Evolutionary conservation across 2,888 invertebrate species (phyloP).

Genomic region (Cataglyphis altisquamis): DNA sequence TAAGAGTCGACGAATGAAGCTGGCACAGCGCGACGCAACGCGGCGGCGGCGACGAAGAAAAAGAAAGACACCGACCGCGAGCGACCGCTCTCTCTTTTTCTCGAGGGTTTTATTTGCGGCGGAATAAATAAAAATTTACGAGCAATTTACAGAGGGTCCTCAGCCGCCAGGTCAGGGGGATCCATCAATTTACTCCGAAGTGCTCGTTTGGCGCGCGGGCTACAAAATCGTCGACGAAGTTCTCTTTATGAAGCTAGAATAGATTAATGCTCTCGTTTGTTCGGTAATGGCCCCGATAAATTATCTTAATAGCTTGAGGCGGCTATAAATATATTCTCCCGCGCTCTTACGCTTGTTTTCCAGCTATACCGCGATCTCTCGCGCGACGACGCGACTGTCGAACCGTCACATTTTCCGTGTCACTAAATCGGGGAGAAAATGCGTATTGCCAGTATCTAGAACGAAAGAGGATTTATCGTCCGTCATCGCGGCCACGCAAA

Average conservation of each 20-base stretch:
- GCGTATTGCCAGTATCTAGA: conserved; percentile 45
- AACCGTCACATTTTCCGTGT: conserved; percentile 76
- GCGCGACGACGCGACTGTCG: conserved; percentile 64
- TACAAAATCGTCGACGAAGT: conserved; percentile 85
- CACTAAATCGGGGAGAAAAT: conserved; percentile 71
- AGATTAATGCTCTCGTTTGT: conserved; percentile 86
- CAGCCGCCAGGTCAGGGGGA: conserved; percentile 76
- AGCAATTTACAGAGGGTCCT: conserved; percentile 82
- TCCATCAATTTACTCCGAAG: conserved; percentile 84
- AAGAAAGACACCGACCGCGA: conserved; percentile 57
- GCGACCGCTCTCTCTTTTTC: conserved; percentile 31
- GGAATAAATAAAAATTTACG: conserved; percentile 83
- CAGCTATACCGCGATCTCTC: conserved; percentile 76
- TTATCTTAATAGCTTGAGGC: conserved; percentile 85
- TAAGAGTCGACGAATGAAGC: conserved; percentile 63
- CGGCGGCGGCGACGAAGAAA: conserved; percentile 53
- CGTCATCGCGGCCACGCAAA: conserved; percentile 63
- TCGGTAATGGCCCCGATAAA: conserved; percentile 86
- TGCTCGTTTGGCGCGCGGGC: conserved; percentile 85
- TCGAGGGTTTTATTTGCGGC: conserved; percentile 76
- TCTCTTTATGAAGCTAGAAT: conserved; percentile 86
- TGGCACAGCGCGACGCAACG: conserved; percentile 22
- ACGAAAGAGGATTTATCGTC: conserved; percentile 63
- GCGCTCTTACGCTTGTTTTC: conserved; percentile 81
- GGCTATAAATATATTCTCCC: conserved; percentile 85